Evolutionary conservation across 37 sponge, comb jelly and placozoan species (phyloP), one percentile per base, ranked within the genome.

Genomic region (Chondrilla cf. caribensis): DNA sequence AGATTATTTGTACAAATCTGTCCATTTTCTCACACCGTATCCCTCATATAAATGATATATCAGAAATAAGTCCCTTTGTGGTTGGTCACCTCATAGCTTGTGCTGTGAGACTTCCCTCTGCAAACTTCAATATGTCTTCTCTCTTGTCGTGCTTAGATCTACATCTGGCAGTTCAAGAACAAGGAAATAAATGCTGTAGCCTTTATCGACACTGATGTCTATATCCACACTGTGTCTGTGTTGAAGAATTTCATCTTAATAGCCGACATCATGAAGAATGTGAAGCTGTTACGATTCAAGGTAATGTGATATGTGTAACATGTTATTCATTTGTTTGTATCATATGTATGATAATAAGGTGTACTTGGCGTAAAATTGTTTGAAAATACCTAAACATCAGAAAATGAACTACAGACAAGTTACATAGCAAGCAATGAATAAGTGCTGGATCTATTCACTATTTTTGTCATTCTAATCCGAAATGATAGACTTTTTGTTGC

Each of bases 161-260:
- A 90, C 70, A 93, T 99, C 83, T 99, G 99, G 99, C 78, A 90
- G 32, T 99, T 99, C 66, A 94, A 90, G 64, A 93, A 92, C 54
- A 96, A 99, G 58, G 99, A 99, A 31, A 70, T 99, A 2, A 66
- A 94, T 42, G 95, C 95, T 3, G 89, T 99, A 70, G 99, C 97
- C n/a, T 99, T 99, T 82, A 96, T 99, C 59, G 99, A 99, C 86
- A 90, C 97, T 17, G 95, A 96, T 54, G 78, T 94, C 17, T 99
- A 96, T 73, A 90, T 96, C 42, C 99, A 96, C 86, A 80, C 87
- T 33, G 89, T 88, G 8, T 35, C 72, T 18, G 62, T 82, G 11
- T 43, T 99, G 58, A 96, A 89, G 87, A 92, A 96, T 67, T 96
- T 94, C 40, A 84, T 99, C 32, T 82, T 99, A 11, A 85, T 89